These are phyloP conservation scores for Pseudachorutes palmiensis DNA, from an alignment of 1,140 invertebrate species.

Conservation along the genomic window DNA sequence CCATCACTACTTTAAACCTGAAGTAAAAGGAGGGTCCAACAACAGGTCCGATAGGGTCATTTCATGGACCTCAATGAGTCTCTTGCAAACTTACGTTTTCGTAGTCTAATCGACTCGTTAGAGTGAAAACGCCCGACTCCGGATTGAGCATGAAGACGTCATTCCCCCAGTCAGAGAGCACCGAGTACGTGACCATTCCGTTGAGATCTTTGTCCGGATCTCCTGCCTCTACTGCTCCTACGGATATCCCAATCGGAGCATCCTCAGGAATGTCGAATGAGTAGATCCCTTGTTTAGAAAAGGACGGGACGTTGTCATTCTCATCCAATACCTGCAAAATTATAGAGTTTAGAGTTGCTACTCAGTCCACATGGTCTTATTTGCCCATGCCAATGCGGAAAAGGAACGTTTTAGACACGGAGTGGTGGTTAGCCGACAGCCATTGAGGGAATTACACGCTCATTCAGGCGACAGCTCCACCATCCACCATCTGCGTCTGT, in stretches of 20 bases:
- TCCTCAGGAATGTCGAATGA: conserved; percentile 85
- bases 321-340: conserved; percentile 68
- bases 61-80: not conserved
- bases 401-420: no score
- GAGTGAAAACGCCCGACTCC: conserved; percentile 76
- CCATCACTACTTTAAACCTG: not conserved
- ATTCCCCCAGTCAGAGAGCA: conserved; percentile 87
- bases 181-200: conserved; percentile 75
- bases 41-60: not conserved
- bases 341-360: not conserved
- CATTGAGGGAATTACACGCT: no score
- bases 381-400: no score
- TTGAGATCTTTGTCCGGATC: conserved; percentile 79
- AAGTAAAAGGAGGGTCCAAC: no score
- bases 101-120: conserved; percentile 81
- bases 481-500: no score
- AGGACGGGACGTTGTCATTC: conserved; percentile 79
- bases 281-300: conserved; percentile 52
- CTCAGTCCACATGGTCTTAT: no score
- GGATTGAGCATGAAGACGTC: conserved; percentile 87
- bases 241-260: conserved; percentile 63
- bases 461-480: no score
- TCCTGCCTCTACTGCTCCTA: conserved; percentile 69
- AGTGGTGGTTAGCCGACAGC: no score
- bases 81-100: conserved; percentile 63